Base-by-base conservation (phyloP, 2,888 invertebrate species). In the Ditula angustiorana region DNA sequence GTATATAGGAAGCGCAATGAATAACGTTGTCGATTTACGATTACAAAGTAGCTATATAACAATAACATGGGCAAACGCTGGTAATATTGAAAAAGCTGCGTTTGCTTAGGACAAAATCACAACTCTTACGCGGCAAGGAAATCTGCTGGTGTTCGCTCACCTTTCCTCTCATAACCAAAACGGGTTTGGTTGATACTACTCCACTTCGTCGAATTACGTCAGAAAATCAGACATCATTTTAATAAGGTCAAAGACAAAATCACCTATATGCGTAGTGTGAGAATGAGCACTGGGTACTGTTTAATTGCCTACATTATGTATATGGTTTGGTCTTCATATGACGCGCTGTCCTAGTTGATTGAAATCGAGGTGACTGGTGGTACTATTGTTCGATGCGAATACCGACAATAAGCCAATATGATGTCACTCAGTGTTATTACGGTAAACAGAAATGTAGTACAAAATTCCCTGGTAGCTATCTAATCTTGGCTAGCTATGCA, bases 181-280 rank as follows among this genome's bases (percentile, higher is more conserved):
- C 55, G 57, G 46, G 66, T 58, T 64, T 28, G 28, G 61, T 59
- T 44, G 24, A 55, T 46, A 71, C 69, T 73, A 67, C 71, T 72
- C 53, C 58, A 70, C 59, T 46, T 69, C 69, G 33, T 68, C 67
- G 66, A 69, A 69, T 73, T 76, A 65, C 74, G 68, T 74, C 74
- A 76, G 73, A 69, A 71, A 68, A 64, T 57, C 50, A 24, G 37
- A 10, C 16, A 21, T 57, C 41, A n/a, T 53, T 46, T 44, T 52
- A 64, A 35, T 58, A 53, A 52, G 59, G 53, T 28, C 63, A 58
- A 26, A 52, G 50, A 47, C 26, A 23, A 35, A 52, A 52, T 16
- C 21, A 21, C 46, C 57, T 28, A 53, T 58, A 53, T 58, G 33
- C 35, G 26, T 24, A 46, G 52, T 19, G n/a, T 52, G 8, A 1